Evolutionary conservation across 2,113 vertebrate species (phyloP).

Genomic region (Crotalus tigris): DNA sequence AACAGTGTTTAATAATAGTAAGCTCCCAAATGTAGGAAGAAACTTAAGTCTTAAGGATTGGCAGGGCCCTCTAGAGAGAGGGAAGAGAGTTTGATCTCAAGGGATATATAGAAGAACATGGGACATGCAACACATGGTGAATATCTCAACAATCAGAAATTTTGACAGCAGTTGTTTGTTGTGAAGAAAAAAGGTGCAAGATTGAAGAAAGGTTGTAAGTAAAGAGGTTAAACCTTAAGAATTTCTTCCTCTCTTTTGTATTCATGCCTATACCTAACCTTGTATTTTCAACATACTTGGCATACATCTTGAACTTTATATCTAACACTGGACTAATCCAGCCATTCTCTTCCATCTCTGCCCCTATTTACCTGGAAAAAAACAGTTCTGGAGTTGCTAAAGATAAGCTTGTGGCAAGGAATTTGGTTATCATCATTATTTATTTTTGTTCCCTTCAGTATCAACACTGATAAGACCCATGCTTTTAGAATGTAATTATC

Average conservation of each 20-base stretch:
- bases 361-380: not conserved
- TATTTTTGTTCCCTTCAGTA: not conserved
- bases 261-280: not conserved
- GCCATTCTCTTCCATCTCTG: not conserved
- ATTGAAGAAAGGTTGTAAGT: not conserved
- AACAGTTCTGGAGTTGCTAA: not conserved
- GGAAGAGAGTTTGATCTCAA: not conserved
- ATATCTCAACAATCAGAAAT: not conserved
- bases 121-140: not conserved
- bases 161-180: not conserved
- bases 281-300: not conserved
- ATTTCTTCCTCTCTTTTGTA: not conserved
- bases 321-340: not conserved
- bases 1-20: not conserved
- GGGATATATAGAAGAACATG: not conserved
- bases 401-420: not conserved
- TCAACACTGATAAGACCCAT: slow-evolving; percentile 23
- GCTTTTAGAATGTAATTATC: slow-evolving; percentile 32
- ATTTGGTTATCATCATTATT: not conserved
- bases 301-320: not conserved
- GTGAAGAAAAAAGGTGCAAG: too few species aligned
- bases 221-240: not conserved
- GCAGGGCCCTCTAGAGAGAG: too few species aligned
- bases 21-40: not conserved
- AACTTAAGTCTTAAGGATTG: not conserved